A percentile compares a stretch with the other conserved stretches of the same genome.
Evolutionary conservation across 2,113 vertebrate species (phyloP).

Genomic region (Gambusia holbrooki): DNA sequence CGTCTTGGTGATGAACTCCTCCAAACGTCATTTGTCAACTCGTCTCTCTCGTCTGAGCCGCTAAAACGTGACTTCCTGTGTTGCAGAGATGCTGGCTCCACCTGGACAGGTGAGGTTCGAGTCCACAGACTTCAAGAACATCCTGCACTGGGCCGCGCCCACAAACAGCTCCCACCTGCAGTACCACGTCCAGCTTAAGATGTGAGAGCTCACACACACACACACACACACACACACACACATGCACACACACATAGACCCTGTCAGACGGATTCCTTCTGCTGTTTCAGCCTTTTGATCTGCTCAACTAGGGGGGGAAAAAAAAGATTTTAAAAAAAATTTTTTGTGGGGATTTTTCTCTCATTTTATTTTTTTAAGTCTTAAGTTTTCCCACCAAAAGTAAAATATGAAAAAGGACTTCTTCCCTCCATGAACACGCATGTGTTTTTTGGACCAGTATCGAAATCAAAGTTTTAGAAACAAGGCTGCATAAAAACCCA

Average conservation of each 20-base stretch:
- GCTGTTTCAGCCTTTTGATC: not conserved
- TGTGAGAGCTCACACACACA: constrained; percentile 63
- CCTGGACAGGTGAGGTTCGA: constrained; percentile 69
- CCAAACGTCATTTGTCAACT: not conserved
- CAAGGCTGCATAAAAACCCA: no score
- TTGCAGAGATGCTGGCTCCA: constrained; percentile 26
- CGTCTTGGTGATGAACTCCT: not conserved
- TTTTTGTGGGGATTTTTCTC: no score
- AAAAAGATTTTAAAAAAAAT: no score
- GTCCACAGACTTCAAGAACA: constrained; percentile 76
- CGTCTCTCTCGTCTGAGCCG: not conserved
- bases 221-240: not conserved
- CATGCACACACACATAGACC: not conserved
- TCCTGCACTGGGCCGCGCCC: constrained; percentile 69
- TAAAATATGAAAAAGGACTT: no score
- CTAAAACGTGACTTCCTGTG: not conserved
- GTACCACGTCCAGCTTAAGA: constrained; percentile 79
- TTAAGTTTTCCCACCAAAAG: no score
- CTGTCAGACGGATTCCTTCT: not conserved
- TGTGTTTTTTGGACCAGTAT: no score
- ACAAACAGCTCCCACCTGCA: constrained; percentile 26
- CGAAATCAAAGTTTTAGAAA: no score
- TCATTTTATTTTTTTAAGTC: no score
- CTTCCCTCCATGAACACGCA: no score
- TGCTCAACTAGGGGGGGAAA: not conserved